phyloP scores from a whole-genome alignment of 2,113 vertebrate genomes.

The Charadrius vociferus region DNA sequence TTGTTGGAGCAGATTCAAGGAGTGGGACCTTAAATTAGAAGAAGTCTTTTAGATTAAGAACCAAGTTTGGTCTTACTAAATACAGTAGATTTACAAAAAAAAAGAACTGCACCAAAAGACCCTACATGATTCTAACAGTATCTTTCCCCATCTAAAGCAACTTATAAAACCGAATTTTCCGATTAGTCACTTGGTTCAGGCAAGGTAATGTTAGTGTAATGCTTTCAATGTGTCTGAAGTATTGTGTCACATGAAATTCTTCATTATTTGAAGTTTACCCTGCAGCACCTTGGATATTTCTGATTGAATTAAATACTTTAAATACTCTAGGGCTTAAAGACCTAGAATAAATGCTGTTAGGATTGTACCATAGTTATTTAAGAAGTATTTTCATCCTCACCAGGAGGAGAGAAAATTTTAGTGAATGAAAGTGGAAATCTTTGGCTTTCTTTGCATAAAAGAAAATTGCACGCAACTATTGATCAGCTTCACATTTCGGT shows the following conservation, averaged over 20 bases:
- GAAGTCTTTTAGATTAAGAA: neutral
- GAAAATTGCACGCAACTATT: neutral
- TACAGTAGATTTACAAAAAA: neutral
- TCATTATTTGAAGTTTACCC: neutral
- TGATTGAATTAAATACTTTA: constrained; percentile 21
- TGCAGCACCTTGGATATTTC: constrained; percentile 3
- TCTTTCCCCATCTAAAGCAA: neutral
- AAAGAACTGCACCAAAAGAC: neutral
- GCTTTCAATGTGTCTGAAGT: neutral
- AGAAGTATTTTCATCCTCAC: neutral
- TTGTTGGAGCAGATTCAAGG: neutral
- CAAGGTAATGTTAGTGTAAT: neutral
- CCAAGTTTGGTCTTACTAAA: neutral
- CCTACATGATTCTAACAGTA: neutral
- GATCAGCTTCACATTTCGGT: neutral
- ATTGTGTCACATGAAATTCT: neutral
- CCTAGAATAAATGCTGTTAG: neutral
- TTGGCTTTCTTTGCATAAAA: neutral
- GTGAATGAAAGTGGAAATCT: neutral
- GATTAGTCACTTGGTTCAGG: neutral
- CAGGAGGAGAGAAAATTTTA: neutral
- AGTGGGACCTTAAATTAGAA: neutral
- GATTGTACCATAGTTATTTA: neutral
- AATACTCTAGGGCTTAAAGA: constrained; percentile 12
- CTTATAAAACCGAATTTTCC: neutral